phyloP scores from a whole-genome alignment of 2,113 vertebrate species.

The Origma solitaria region DNA sequence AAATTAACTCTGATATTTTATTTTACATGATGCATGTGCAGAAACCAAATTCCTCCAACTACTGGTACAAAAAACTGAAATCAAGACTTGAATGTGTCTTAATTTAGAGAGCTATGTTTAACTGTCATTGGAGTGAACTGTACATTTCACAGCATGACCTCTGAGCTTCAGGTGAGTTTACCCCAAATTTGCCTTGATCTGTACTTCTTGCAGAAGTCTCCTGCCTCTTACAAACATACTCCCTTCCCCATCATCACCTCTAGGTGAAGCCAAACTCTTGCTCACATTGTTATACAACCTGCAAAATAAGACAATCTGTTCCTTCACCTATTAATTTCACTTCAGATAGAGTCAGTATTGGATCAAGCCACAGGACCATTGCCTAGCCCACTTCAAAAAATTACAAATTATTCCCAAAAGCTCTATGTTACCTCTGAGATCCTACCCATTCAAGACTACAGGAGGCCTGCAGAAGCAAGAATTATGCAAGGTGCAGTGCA shows the following conservation, averaged over 20 bases:
- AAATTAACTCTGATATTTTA: background rate
- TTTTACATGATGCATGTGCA: background rate
- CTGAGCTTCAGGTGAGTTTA: background rate
- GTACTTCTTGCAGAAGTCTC: background rate
- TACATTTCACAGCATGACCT: background rate
- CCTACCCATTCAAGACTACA: background rate
- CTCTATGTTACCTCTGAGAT: background rate
- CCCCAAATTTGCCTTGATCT: background rate
- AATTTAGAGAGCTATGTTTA: background rate
- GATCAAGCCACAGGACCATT: background rate
- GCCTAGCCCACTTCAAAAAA: background rate
- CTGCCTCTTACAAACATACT: background rate
- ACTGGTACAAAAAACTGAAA: background rate
- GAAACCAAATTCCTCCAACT: background rate
- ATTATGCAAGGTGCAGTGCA: background rate
- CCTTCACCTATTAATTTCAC: background rate
- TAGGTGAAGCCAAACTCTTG: background rate
- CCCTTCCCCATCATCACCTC: background rate
- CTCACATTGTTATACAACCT: background rate
- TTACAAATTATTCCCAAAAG: background rate
- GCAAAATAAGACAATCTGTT: background rate
- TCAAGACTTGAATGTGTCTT: background rate
- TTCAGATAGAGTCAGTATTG: background rate
- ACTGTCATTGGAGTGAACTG: background rate
- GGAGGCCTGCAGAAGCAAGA: background rate